A percentile compares a stretch with the other conserved stretches of the same genome.
Evolutionary conservation across 2,113 vertebrate species (phyloP).

Genomic region (Reinhardtius hippoglossoides): DNA sequence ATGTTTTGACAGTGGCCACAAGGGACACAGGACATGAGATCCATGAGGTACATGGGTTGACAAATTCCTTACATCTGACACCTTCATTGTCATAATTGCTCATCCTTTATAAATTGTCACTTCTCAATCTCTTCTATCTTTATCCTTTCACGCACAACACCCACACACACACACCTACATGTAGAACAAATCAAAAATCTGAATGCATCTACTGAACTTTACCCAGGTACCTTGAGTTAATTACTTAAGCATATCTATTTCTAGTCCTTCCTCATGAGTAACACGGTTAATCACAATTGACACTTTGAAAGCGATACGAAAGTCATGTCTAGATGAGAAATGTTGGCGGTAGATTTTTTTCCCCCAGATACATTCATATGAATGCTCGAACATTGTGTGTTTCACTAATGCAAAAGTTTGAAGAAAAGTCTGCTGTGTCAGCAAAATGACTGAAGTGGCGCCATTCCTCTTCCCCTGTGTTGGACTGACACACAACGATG

Average conservation of each 20-base stretch:
- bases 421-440: slow-evolving; percentile 5
- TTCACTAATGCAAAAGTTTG: neutral
- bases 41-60: neutral
- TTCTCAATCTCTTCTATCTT: too few species aligned
- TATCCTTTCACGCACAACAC: neutral
- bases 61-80: neutral
- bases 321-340: neutral
- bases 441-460: slow-evolving; percentile 3
- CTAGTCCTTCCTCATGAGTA: neutral
- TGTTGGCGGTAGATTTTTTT: neutral
- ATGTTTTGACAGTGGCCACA: too few species aligned
- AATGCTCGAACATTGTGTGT: neutral
- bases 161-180: neutral
- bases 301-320: neutral
- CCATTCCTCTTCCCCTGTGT: neutral
- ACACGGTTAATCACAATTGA: neutral
- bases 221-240: neutral
- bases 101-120: too few species aligned
- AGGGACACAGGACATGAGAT: neutral
- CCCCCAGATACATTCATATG: neutral
- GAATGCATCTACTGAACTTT: neutral
- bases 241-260: neutral
- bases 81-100: too few species aligned
- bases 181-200: neutral
- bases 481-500: slow-evolving; percentile 1